These are phyloP conservation scores for Fabriciana adippe DNA, from an alignment of 2,888 invertebrate species.

Conservation along the genomic window DNA sequence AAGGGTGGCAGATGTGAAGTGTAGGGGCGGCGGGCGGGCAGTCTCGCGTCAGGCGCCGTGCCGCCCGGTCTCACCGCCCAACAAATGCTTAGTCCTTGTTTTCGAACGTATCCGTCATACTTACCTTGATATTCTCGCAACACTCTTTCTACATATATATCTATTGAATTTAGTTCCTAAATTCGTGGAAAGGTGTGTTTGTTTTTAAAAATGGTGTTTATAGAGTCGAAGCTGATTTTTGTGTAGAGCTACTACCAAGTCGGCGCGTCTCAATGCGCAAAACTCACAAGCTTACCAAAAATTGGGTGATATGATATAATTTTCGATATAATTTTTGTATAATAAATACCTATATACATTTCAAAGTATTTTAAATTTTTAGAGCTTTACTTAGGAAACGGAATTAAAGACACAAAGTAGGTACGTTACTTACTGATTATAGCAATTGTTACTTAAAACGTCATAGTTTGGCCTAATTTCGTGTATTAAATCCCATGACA, in stretches of 20 bases:
- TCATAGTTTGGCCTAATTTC: constrained; percentile 42
- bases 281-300: constrained; percentile 53
- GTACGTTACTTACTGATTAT: neutral
- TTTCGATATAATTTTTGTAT: constrained; percentile 7
- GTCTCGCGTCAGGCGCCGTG: constrained; percentile 78
- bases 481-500: constrained; percentile 41
- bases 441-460: constrained; percentile 28
- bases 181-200: constrained; percentile 15
- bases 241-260: constrained; percentile 53
- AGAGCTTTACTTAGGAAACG: neutral
- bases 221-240: constrained; percentile 54
- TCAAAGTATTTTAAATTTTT: neutral
- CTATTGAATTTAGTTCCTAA: constrained; percentile 8
- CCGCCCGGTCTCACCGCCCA: constrained; percentile 65
- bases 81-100: constrained; percentile 51
- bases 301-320: constrained; percentile 31
- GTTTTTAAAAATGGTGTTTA: constrained; percentile 19
- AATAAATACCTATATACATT: neutral
- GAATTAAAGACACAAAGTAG: neutral
- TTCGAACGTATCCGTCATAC: constrained; percentile 46
- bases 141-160: constrained; percentile 17
- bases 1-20: constrained; percentile 54
- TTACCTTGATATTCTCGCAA: constrained; percentile 31
- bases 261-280: constrained; percentile 79
- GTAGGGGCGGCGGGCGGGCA: constrained; percentile 60